These are phyloP conservation scores for Euglossa dilemma DNA, from an alignment of 1,140 invertebrate genomes.

Conservation along the genomic window DNA sequence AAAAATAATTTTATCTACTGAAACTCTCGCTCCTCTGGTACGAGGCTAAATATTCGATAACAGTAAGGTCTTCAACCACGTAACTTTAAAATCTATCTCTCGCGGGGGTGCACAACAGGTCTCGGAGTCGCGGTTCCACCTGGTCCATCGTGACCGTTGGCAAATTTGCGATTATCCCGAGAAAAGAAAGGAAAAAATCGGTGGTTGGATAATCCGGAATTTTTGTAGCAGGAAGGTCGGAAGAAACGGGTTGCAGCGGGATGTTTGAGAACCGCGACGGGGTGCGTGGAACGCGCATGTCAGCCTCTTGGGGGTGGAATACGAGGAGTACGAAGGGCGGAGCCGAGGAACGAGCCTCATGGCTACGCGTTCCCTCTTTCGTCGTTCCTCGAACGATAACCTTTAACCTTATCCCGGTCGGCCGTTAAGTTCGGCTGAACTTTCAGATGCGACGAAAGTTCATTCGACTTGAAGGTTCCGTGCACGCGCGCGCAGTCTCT, in stretches of 20 bases:
- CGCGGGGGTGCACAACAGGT: neutral
- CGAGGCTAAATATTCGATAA: too few species aligned
- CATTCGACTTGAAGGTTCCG: slow-evolving; percentile 63
- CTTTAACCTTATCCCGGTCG: slow-evolving; percentile 69
- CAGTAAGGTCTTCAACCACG: too few species aligned
- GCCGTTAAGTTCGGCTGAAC: slow-evolving; percentile 60
- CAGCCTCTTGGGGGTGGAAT: slow-evolving; percentile 62
- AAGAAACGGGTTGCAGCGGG: neutral
- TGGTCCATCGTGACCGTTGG: neutral
- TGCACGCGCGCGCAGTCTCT: neutral
- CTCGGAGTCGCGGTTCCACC: neutral
- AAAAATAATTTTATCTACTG: too few species aligned
- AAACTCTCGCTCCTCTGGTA: too few species aligned
- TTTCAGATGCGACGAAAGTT: slow-evolving; percentile 63
- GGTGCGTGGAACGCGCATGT: slow-evolving; percentile 59
- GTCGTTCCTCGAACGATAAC: slow-evolving; percentile 66
- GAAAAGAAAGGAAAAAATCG: slow-evolving; percentile 21
- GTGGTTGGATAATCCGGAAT: slow-evolving; percentile 14
- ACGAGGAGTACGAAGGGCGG: slow-evolving; percentile 55
- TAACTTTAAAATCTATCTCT: too few species aligned
- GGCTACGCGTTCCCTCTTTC: slow-evolving; percentile 61
- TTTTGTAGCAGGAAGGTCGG: neutral
- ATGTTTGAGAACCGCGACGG: slow-evolving; percentile 60
- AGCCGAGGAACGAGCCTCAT: slow-evolving; percentile 51
- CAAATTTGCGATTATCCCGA: slow-evolving; percentile 23